Conservation (phyloP, 2,888 invertebrate species). For the Cepaea hortensis region DNA sequence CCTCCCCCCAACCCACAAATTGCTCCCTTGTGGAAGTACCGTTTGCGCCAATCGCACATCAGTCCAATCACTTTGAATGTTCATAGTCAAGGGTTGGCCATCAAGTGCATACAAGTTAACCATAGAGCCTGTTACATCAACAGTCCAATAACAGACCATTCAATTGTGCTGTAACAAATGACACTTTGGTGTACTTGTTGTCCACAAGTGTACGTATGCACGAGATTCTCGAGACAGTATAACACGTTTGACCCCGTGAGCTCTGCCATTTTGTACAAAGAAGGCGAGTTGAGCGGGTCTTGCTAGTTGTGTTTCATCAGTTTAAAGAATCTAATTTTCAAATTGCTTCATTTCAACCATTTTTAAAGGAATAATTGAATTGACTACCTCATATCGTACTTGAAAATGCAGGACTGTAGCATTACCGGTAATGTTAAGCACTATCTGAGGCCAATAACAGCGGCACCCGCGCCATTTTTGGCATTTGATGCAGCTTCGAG, state of each 20-base stretch:
- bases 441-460: constrained; percentile 32
- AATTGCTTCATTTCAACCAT: background rate
- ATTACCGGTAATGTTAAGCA: constrained; percentile 1
- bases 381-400: no score
- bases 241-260: background rate
- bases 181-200: background rate
- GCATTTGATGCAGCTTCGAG: background rate
- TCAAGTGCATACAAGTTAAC: background rate
- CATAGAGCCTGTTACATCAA: background rate
- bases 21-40: background rate
- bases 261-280: constrained; percentile 16
- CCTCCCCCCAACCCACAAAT: background rate
- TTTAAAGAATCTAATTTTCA: background rate
- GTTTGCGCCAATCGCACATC: background rate
- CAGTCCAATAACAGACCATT: constrained; percentile 9
- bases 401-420: constrained; percentile 1
- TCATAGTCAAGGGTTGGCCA: background rate
- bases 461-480: background rate
- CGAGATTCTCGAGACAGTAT: constrained; percentile 8
- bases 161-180: background rate
- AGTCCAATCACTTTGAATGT: background rate
- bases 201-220: background rate
- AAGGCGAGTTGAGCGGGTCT: no score
- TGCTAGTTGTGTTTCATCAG: background rate
- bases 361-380: background rate